Base-by-base conservation (phyloP, 2,888 invertebrate genomes). In the Charanyca ferruginea region DNA sequence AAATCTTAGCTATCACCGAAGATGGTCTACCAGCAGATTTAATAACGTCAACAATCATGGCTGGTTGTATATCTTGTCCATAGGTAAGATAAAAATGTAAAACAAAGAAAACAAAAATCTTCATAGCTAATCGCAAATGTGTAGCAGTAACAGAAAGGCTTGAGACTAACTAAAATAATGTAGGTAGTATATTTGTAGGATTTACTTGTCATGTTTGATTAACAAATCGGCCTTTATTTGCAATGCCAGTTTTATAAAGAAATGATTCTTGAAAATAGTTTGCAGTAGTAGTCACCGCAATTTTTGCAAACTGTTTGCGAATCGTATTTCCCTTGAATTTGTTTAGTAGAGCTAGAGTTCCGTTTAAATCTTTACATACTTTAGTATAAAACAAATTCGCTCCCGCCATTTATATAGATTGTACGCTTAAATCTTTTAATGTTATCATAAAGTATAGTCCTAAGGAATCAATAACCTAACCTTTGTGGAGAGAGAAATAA, bases 31-130 rank as follows among this genome's bases (percentile, higher is more conserved):
- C 83, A 77, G 84, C 85, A n/a, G 85, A 80, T 62, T 83, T 72
- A 47, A 93, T 85, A n/a, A 92, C 74, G 77, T 91, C 91, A 47
- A 84, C 79, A 44, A 93, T 80, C 81, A 91, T 85, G 13, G 66
- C 51, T 22, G 80, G 72, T 71, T 87, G 87, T 3, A 75, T 72
- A 52, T 85, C 61, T 57, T 87, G 69, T 44, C 85, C 88, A 76
- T 83, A 61, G 35, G 75, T 77, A 25, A 80, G 8, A 51, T 52
- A 64, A 58, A 79, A 68, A 51, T 80, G 73, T 55, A 84, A 44
- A 38, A 59, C 16, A 11, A 74, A 35, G 3, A 83, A 22, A 23
- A 75, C 57, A 28, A 77, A 13, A 6, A 13, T 53, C 44, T 54
- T 79, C 84, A 83, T 85, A 5, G 60, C 65, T 47, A 32, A 25